Conservation (phyloP, 2,113 vertebrate genomes). For the Urocolius indicus region DNA sequence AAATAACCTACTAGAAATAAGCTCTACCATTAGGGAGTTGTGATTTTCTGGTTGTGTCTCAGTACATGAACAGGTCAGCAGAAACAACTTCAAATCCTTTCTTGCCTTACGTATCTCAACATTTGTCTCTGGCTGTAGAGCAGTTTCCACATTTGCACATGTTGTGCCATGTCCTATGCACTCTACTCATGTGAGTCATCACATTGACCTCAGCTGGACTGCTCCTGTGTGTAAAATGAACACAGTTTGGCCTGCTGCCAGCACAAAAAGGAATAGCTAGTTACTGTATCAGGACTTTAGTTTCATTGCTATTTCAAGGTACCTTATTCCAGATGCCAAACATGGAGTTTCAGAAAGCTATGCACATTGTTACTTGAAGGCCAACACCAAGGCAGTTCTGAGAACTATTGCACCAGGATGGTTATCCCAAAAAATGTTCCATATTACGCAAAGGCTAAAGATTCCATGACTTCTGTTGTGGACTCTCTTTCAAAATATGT, state of each 20-base stretch:
- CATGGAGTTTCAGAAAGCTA: background rate
- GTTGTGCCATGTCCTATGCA: conserved; percentile 33
- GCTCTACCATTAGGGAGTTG: background rate
- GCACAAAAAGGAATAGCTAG: conserved; percentile 3
- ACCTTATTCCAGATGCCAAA: conserved; percentile 56
- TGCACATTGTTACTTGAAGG: background rate
- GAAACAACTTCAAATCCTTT: conserved; percentile 1
- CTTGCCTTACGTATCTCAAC: background rate
- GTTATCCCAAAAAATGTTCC: conserved; percentile 53
- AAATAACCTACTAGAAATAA: background rate
- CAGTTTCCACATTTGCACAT: conserved; percentile 63
- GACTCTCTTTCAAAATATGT: conserved; percentile 61
- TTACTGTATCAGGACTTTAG: conserved; percentile 20
- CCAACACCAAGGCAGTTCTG: conserved; percentile 12
- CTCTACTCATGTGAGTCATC: conserved; percentile 28
- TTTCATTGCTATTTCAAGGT: conserved; percentile 45
- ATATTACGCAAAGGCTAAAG: conserved; percentile 60
- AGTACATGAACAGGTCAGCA: background rate
- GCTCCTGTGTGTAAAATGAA: conserved; percentile 28
- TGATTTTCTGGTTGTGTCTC: background rate
- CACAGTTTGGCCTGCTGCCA: background rate
- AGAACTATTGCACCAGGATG: conserved; percentile 19
- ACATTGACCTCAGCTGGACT: conserved; percentile 18
- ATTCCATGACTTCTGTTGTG: conserved; percentile 69
- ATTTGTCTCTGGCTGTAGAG: background rate